Percentiles rank a stretch among this genome's conserved stretches.
Conservation (phyloP, 2,113 vertebrate species). For the Semnornis frantzii region DNA sequence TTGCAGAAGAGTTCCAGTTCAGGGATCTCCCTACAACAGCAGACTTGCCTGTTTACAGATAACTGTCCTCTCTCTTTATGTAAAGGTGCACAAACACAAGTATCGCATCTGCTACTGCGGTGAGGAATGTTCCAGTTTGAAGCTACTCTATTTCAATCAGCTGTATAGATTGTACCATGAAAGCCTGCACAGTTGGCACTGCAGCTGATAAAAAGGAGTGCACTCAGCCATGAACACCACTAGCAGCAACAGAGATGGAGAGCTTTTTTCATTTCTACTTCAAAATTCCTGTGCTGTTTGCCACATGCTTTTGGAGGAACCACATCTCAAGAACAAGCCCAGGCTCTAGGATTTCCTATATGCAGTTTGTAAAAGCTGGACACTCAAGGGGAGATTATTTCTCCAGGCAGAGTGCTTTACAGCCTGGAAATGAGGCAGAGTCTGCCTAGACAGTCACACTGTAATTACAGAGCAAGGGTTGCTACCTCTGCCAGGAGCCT, state of each 20-base stretch:
- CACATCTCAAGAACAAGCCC: neutral
- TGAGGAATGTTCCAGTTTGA: neutral
- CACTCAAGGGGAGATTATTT: neutral
- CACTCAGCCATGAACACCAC: neutral
- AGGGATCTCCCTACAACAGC: neutral
- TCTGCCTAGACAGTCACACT: neutral
- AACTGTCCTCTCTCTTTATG: too few species aligned
- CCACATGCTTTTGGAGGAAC: neutral
- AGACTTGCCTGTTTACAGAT: too few species aligned
- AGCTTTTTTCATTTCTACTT: neutral
- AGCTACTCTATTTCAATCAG: neutral
- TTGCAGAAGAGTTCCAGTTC: neutral
- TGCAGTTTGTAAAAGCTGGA: neutral
- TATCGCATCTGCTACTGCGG: neutral
- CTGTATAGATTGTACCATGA: neutral
- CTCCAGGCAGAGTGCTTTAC: neutral
- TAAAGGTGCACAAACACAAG: neutral
- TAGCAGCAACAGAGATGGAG: neutral
- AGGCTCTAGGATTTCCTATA: neutral
- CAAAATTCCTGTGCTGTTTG: accelerated
- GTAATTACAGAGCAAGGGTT: neutral
- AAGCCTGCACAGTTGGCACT: neutral
- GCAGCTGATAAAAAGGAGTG: neutral
- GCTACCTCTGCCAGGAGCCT: neutral
- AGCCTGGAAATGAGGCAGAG: neutral